Evolutionary conservation across 2,888 invertebrate genomes (phyloP), one percentile per base, ranked within the genome.

Genomic region (Eucriotettix oculatus): DNA sequence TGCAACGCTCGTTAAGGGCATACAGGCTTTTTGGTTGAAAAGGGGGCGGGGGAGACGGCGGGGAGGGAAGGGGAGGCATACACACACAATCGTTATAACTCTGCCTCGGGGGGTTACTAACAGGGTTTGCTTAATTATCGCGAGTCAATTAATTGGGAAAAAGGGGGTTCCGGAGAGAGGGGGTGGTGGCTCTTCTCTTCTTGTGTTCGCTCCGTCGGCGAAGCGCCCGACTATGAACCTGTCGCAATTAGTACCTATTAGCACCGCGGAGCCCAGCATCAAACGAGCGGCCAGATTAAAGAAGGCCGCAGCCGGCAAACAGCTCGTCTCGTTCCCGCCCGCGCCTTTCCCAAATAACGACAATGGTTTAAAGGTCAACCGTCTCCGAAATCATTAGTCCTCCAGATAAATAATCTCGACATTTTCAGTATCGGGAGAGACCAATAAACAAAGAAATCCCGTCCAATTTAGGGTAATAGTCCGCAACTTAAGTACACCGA

Each of bases 71-170:
- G 61, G 42, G 16, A 41, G 54, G 29, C 57, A 54, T 52, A 58
- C 58, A 62, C 60, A 62, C 58, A 60, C 62, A 64, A 64, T 64
- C 64, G 61, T 64, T 64, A 62, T 62, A 64, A 61, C 62, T 60
- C 62, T 55, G 61, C 64, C 64, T 62, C 61, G 57, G 68, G 69
- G 63, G 68, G 68, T 67, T 68, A 64, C 68, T 68, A 69, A 70
- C 69, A 68, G 68, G 68, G 69, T 69, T 70, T 70, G 71, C 71
- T 71, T 72, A 71, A 72, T 72, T 71, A 72, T 72, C 71, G 68
- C 70, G 69, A 71, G 71, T 71, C 71, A 71, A 71, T 72, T 71
- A 71, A 72, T 72, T 70, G 71, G 70, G 70, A 61, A 69, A 70
- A 71, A 69, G 69, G 69, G 69, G 66, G 67, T 63, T 66, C 63